A percentile compares a stretch with the other conserved stretches of the same genome.
Conservation (phyloP, 2,888 invertebrate genomes). For the Rhagonycha lutea region DNA sequence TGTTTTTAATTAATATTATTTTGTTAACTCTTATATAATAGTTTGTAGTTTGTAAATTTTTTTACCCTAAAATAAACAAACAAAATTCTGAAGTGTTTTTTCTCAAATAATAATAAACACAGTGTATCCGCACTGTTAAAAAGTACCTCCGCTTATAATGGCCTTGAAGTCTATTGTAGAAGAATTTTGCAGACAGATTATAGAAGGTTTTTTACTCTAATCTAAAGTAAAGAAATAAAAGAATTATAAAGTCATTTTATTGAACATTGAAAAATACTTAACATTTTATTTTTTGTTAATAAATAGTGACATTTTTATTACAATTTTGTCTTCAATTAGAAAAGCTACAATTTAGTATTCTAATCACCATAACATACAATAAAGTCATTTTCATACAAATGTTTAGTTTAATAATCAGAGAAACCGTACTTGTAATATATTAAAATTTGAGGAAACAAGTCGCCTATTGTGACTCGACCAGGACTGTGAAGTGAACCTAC, state of each 20-base stretch:
- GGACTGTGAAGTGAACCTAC: background rate
- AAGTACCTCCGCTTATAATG: too few relatives aligned
- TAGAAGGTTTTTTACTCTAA: background rate
- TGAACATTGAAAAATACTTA: background rate
- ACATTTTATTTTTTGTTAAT: background rate
- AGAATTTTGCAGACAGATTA: too few relatives aligned
- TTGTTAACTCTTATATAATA: conserved; percentile 2
- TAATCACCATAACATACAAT: background rate
- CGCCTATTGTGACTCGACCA: background rate
- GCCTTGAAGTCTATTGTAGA: too few relatives aligned
- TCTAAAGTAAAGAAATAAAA: background rate
- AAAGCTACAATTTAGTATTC: background rate
- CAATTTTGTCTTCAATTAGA: background rate
- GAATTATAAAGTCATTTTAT: background rate
- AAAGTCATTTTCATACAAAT: background rate
- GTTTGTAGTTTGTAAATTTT: background rate
- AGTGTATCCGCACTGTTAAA: too few relatives aligned
- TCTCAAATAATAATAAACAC: too few relatives aligned
- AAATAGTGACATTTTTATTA: background rate
- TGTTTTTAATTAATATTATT: background rate
- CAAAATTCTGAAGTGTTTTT: background rate
- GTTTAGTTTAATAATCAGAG: background rate
- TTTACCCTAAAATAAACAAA: background rate
- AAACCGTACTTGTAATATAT: background rate
- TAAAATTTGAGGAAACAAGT: background rate